Conservation (phyloP, 2,888 invertebrate species). For the Hartigia nigra region DNA sequence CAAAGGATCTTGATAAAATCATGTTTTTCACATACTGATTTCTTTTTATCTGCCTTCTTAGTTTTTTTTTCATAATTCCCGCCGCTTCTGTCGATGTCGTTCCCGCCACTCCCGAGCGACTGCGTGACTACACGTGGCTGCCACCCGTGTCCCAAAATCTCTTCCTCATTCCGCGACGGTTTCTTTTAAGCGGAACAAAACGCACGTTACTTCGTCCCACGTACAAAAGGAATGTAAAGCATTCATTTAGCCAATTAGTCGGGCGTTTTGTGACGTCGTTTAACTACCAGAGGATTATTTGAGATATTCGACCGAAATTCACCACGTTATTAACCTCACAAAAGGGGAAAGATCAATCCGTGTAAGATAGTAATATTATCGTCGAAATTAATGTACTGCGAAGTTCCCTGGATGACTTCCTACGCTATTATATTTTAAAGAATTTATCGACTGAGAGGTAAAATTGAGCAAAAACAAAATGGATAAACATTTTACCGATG, state of each 20-base stretch:
- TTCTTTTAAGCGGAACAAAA: neutral
- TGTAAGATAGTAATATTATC: neutral
- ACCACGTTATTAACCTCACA: neutral
- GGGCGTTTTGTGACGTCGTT: neutral
- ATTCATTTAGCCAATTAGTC: neutral
- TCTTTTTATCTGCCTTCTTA: neutral
- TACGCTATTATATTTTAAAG: neutral
- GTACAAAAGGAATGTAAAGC: neutral
- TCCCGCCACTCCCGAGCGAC: neutral
- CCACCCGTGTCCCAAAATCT: neutral
- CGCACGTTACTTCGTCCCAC: neutral
- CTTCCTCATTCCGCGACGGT: slow-evolving; percentile 8
- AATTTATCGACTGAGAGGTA: neutral
- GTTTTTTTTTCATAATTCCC: neutral
- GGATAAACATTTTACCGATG: neutral
- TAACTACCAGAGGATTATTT: neutral
- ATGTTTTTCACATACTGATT: neutral
- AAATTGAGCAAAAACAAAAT: neutral
- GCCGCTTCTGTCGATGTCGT: neutral
- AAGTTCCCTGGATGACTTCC: neutral
- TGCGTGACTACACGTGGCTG: neutral
- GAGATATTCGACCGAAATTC: neutral
- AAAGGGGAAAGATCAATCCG: neutral
- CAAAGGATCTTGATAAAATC: neutral
- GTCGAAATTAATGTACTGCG: neutral